Evolutionary conservation across 2,797 vertebrate species (phyloP), one percentile per base, ranked within the genome.

Genomic region (Poecilia wingei): DNA sequence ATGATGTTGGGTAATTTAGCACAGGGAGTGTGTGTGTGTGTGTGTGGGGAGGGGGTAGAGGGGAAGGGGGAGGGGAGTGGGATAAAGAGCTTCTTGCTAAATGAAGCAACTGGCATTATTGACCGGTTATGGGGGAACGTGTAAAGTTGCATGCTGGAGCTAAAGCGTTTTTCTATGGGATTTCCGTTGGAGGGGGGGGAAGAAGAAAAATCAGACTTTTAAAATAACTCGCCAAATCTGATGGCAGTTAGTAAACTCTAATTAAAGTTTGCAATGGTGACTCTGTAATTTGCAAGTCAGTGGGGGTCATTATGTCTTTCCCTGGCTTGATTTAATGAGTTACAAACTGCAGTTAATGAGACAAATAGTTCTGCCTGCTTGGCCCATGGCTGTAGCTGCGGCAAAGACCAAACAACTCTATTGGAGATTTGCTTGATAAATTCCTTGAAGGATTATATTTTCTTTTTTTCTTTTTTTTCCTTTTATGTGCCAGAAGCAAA

Each of bases 1-100:
- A 96, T 95, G 95, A 96, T 96, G 95, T 95, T 88, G 91, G 81
- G 87, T 90, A 90, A 87, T 90, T 91, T 82, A 88, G 87, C 72
- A 76, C 55, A 71, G 75, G 72, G 66, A 75, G 8, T 7, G 31
- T 31, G 31, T 31, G 31, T 31, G 31, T 31, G 31, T 31, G 31
- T 31, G 31, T 31, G 31, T 9, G 20, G n/a, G 3, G 3, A 14
- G 39, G 0, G 18, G 59, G 6, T 31, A 7, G 6, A 7, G 33
- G 7, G 6, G 33, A 1, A 18, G 33, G 16, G 47, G 6, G 5
- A 31, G 28, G 61, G 31, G 12, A 51, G 20, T 3, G 46, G 31
- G 3, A 51, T 49, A 75, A 85, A 79, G 76, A 57, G 66, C 13
- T 10, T n/a, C 39, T n/a, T 78, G 85, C 83, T 79, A 89, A 93